Conservation (phyloP, 2,888 invertebrate genomes). For the Cheilosia vulpina region DNA sequence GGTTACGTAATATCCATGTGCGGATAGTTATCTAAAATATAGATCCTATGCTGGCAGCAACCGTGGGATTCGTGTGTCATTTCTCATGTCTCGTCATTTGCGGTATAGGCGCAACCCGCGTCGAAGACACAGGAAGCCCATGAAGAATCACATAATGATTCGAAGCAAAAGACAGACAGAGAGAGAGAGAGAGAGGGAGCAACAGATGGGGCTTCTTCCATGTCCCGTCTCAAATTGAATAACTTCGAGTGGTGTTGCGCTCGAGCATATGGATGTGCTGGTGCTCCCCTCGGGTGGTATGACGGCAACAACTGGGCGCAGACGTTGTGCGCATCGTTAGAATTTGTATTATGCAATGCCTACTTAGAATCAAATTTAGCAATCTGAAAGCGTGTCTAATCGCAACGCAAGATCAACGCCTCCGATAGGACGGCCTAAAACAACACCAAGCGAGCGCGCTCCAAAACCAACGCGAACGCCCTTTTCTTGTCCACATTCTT, state of each 20-base stretch:
- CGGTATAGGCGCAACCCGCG: conserved; percentile 25
- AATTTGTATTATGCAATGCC: conserved; percentile 68
- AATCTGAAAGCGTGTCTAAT: conserved; percentile 71
- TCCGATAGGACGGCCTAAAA: conserved; percentile 45
- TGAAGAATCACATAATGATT: conserved; percentile 48
- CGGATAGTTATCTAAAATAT: conserved; percentile 68
- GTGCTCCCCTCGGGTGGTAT: conserved; percentile 18
- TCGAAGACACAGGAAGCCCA: conserved; percentile 58
- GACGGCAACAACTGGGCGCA: background rate
- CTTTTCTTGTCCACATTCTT: conserved; percentile 69
- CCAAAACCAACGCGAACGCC: conserved; percentile 69
- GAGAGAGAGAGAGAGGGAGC: background rate
- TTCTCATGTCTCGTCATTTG: conserved; percentile 72
- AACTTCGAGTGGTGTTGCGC: conserved; percentile 64
- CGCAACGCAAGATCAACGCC: conserved; percentile 63
- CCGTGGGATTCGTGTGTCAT: conserved; percentile 71
- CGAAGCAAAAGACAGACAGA: background rate
- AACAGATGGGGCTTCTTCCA: conserved; percentile 46
- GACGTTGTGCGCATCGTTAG: conserved; percentile 59
- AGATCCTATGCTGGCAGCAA: conserved; percentile 58
- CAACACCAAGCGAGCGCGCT: conserved; percentile 22
- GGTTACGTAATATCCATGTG: conserved; percentile 66
- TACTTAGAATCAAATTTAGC: conserved; percentile 71
- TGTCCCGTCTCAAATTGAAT: conserved; percentile 62
- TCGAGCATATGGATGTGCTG: conserved; percentile 25